Conservation (phyloP, 2,797 vertebrate genomes). For the Pelochelys cantorii region DNA sequence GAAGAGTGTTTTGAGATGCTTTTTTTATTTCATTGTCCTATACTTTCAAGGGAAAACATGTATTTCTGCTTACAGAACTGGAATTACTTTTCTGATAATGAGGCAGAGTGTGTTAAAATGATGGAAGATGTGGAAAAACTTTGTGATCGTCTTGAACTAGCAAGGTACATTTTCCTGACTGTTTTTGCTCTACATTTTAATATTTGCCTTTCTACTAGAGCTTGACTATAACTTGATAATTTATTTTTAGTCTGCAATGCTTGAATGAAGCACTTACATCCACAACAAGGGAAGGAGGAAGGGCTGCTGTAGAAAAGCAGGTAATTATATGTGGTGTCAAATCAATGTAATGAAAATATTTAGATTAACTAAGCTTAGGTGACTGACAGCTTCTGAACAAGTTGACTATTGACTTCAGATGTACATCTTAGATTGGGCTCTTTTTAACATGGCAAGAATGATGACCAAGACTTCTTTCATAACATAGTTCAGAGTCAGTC, state of each 20-base stretch:
- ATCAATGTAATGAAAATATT: slow-evolving; percentile 35
- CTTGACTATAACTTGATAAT: slow-evolving; percentile 70
- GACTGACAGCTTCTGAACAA: not conserved
- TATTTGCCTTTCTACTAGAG: slow-evolving; percentile 56
- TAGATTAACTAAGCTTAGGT: not conserved
- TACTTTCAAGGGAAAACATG: slow-evolving; percentile 56
- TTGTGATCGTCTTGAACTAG: slow-evolving; percentile 94
- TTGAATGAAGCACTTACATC: slow-evolving; percentile 93
- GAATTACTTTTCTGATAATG: slow-evolving; percentile 95
- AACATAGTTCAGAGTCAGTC: not conserved
- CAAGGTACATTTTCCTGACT: slow-evolving; percentile 84
- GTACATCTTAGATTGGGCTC: not conserved
- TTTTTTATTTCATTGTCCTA: not conserved
- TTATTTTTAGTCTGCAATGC: slow-evolving; percentile 90
- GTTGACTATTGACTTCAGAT: not conserved
- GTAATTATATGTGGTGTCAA: slow-evolving; percentile 80
- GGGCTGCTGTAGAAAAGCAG: slow-evolving; percentile 92
- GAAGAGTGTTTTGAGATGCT: slow-evolving; percentile 27
- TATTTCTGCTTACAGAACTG: slow-evolving; percentile 88
- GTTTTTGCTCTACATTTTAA: slow-evolving; percentile 42
- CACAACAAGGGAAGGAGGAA: slow-evolving; percentile 90
- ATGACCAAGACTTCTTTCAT: not conserved
- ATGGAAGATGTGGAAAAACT: slow-evolving; percentile 99
- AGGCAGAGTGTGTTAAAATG: slow-evolving; percentile 95
- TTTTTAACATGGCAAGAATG: not conserved